Percentiles rank a stretch among this genome's conserved stretches.
phyloP scores from a whole-genome alignment of 2,797 vertebrate genomes.

The Hydrocynus forskahlii region DNA sequence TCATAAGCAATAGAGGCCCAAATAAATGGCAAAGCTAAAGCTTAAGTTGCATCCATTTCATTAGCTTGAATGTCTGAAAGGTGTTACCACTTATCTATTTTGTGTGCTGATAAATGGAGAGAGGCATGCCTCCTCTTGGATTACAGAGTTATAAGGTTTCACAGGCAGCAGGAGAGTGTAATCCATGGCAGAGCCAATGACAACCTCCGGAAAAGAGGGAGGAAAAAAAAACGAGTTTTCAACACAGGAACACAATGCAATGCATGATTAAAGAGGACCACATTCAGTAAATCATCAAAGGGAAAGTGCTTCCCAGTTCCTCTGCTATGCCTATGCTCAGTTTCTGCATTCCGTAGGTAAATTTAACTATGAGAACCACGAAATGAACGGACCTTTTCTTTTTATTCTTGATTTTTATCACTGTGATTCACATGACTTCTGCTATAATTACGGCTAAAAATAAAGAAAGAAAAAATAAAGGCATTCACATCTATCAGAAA shows the following conservation, averaged over 20 bases:
- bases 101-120: slow-evolving; percentile 65
- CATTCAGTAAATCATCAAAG: slow-evolving; percentile 74
- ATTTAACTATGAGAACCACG: neutral
- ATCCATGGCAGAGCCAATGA: slow-evolving; percentile 64
- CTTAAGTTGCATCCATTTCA: slow-evolving; percentile 70
- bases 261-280: slow-evolving; percentile 70
- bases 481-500: neutral
- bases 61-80: slow-evolving; percentile 72
- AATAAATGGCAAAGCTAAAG: slow-evolving; percentile 70
- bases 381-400: neutral
- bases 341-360: slow-evolving; percentile 19
- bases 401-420: neutral
- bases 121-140: slow-evolving; percentile 66
- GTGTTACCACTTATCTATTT: slow-evolving; percentile 76
- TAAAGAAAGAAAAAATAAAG: neutral
- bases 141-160: slow-evolving; percentile 72
- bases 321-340: slow-evolving; percentile 2
- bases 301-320: slow-evolving; percentile 48
- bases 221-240: slow-evolving; percentile 59
- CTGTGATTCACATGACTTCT: neutral
- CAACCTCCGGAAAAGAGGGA: slow-evolving; percentile 66
- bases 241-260: slow-evolving; percentile 67
- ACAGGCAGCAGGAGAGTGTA: slow-evolving; percentile 65
- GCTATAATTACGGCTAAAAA: neutral
- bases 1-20: slow-evolving; percentile 71